Base-by-base conservation (phyloP, 2,113 vertebrate species). In the Hippocampus mohnikei region DNA sequence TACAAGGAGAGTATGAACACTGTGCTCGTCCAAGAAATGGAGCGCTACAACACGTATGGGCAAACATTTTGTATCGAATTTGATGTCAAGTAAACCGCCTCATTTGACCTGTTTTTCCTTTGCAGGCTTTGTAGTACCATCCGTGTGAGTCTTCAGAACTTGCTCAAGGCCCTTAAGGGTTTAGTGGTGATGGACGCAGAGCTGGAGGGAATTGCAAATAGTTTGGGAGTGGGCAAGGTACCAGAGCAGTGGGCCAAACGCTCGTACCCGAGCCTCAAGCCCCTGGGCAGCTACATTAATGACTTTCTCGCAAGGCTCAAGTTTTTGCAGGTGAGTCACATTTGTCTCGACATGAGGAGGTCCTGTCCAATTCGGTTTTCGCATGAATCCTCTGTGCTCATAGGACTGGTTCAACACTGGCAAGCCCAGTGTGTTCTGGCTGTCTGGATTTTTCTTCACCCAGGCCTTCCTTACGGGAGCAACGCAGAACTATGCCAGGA, bases 1-100 rank as follows among this genome's bases (percentile, higher is more conserved):
- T 99, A 98, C 55, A 92, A 98, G 77, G 97, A 99, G 82, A 98
- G 97, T 79, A 98, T 98, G 96, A 98, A 99, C 85, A 97, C 95
- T 0, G 96, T 99, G 40, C 91, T 99, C 37, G 94, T 98, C 68
- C 96, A 98, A 84, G 96, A 98, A 91, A 98, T 98, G 96, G 95
- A 96, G 78, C 93, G 97, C 73, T 99, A 96, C 90, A 98, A 98
- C 88, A 93, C 91, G 96, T 97, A 93, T 78, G 93, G 61, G 44
- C 15, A 50, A 53, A 69, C 66, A 42, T 63, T 44, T 21, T 27
- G 1, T 44, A 25, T 13, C 59, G 2, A 72, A 15, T 37, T n/a
- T 60, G 7, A 33, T 33, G 13, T 33, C 2, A 20, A 12, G 5
- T 69, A 6, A 13, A 61, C 13, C 55, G 63, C 5, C 8, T 25